These are phyloP conservation scores for Chrysogorgia sp. DNA, from an alignment of 92 coral and sea anemone genomes.

Conservation along the genomic window DNA sequence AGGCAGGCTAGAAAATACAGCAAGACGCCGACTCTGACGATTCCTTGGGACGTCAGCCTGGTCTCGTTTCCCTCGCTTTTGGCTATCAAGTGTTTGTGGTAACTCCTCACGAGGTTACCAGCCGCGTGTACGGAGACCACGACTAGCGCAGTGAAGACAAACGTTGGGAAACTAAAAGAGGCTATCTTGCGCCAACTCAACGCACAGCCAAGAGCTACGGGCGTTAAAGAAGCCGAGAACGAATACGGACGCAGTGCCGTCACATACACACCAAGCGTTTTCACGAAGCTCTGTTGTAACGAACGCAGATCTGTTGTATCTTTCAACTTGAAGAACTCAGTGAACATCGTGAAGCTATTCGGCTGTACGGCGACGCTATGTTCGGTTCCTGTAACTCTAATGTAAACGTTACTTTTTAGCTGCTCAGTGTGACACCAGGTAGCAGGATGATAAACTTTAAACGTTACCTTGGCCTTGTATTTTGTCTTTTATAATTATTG, in stretches of 20 bases:
- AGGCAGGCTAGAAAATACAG: conserved; percentile 68
- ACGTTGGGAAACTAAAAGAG: conserved; percentile 59
- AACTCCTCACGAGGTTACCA: conserved; percentile 80
- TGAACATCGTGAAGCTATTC: background rate
- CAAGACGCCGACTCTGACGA: conserved; percentile 71
- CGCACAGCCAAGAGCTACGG: conserved; percentile 76
- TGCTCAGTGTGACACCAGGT: no score
- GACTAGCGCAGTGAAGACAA: conserved; percentile 62
- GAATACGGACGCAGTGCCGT: conserved; percentile 88
- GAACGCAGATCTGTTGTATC: background rate
- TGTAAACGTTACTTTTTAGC: no score
- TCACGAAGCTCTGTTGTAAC: background rate
- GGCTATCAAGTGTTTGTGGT: conserved; percentile 63
- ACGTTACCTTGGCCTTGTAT: no score
- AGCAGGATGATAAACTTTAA: no score
- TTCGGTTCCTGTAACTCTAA: no score
- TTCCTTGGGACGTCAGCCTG: conserved; percentile 50
- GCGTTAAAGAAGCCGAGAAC: conserved; percentile 77
- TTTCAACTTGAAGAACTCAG: background rate
- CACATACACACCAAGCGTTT: conserved; percentile 14
- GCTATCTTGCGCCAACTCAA: conserved; percentile 76
- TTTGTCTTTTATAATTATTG: no score
- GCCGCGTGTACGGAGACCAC: conserved; percentile 88
- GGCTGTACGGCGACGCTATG: background rate
- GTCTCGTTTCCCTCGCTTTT: conserved; percentile 41